phyloP scores from a whole-genome alignment of 1,140 invertebrate species.

The Drosophila rufa region DNA sequence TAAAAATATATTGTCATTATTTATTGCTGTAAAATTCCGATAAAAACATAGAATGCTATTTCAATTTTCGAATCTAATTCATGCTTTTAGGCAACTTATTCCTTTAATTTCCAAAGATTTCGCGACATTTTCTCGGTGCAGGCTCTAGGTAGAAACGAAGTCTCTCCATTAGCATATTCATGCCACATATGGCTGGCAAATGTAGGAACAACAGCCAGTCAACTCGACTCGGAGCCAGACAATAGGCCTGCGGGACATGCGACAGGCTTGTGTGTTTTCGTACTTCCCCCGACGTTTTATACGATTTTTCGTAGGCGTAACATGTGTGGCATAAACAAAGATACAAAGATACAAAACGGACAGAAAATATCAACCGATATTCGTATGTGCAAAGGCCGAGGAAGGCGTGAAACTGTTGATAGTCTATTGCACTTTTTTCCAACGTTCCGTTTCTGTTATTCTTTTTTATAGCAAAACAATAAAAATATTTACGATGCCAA shows the following conservation, averaged over 20 bases:
- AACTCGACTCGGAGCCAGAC: slow-evolving; percentile 23
- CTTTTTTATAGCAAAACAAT: slow-evolving; percentile 52
- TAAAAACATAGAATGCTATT: no score
- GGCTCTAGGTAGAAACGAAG: slow-evolving; percentile 19
- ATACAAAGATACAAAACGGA: slow-evolving; percentile 49
- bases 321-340: slow-evolving; percentile 66
- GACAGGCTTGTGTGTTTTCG: slow-evolving; percentile 7
- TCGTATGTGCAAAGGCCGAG: slow-evolving; percentile 4
- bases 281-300: slow-evolving; percentile 39
- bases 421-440: slow-evolving; percentile 62
- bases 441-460: slow-evolving; percentile 37
- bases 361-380: slow-evolving; percentile 51
- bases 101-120: background rate
- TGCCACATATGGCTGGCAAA: slow-evolving; percentile 58
- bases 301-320: slow-evolving; percentile 60
- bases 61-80: no score
- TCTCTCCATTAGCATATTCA: slow-evolving; percentile 52
- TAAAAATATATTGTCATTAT: no score
- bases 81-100: no score
- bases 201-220: slow-evolving; percentile 29
- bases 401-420: slow-evolving; percentile 66
- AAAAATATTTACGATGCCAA: slow-evolving; percentile 63
- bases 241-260: slow-evolving; percentile 38
- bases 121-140: background rate
- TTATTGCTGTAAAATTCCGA: no score